Percentiles rank a stretch among this genome's conserved stretches.
phyloP scores from a whole-genome alignment of 2,888 invertebrate species.

The Tethea ocularis region DNA sequence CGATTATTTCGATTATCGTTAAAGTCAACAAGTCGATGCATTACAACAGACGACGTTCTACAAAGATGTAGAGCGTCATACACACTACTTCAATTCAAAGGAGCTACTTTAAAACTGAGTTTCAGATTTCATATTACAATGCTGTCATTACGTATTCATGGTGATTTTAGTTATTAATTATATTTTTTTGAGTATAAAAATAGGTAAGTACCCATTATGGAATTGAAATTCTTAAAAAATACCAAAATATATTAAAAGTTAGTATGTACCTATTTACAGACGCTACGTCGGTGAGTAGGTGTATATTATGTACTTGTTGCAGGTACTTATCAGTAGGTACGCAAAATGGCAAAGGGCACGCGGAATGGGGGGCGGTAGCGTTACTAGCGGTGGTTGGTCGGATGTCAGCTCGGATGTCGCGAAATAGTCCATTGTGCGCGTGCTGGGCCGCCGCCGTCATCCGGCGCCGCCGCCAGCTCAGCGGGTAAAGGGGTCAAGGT shows the following conservation, averaged over 20 bases:
- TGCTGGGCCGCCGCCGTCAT: too few relatives aligned
- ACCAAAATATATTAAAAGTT: neutral
- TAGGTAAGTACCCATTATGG: too few relatives aligned
- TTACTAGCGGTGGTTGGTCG: slow-evolving; percentile 42
- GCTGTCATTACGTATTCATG: neutral
- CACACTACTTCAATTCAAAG: neutral
- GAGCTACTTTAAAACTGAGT: neutral
- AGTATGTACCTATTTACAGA: neutral
- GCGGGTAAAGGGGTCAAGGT: slow-evolving; percentile 74
- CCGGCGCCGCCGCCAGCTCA: slow-evolving; percentile 30
- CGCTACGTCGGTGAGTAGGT: neutral
- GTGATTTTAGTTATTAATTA: neutral
- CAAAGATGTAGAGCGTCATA: slow-evolving; percentile 30
- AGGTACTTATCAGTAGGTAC: neutral
- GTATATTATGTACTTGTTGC: neutral
- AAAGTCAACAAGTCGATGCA: slow-evolving; percentile 52
- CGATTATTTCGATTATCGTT: slow-evolving; percentile 61
- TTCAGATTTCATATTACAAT: neutral
- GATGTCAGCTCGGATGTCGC: slow-evolving; percentile 68
- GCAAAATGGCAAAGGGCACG: slow-evolving; percentile 17
- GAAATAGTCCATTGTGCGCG: slow-evolving; percentile 68
- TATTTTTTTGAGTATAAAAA: neutral
- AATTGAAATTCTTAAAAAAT: too few relatives aligned
- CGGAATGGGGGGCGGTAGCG: slow-evolving; percentile 26
- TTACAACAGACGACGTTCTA: slow-evolving; percentile 43